Conservation (phyloP, 2,113 vertebrate genomes). For the Eudorcas thomsonii region DNA sequence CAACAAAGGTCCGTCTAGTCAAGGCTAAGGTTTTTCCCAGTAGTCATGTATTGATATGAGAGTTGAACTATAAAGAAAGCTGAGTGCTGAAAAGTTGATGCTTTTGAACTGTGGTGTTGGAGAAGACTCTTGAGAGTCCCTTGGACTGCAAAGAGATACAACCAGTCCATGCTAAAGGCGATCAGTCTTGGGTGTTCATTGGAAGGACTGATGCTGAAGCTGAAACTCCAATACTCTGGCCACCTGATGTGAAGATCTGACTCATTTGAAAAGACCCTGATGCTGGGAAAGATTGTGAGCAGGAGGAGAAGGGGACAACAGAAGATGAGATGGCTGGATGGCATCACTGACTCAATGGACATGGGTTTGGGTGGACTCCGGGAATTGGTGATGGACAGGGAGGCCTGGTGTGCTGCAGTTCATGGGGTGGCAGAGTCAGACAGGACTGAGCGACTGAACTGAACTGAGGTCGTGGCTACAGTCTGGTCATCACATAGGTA, state of each 20-base stretch:
- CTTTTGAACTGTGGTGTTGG: not conserved
- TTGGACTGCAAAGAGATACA: not conserved
- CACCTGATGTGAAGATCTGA: not conserved
- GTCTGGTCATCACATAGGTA: not conserved
- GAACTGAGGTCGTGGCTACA: not conserved
- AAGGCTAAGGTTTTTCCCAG: not conserved
- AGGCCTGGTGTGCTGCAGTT: rapidly evolving
- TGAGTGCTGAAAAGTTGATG: rapidly evolving
- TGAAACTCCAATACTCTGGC: not conserved
- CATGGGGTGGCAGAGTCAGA: not conserved
- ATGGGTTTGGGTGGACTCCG: rapidly evolving
- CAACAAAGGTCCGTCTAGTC: rapidly evolving
- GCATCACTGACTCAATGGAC: not conserved
- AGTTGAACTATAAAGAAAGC: not conserved
- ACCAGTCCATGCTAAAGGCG: too few species aligned
- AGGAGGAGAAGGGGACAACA: not conserved
- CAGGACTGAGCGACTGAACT: rapidly evolving
- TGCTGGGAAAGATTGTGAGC: not conserved
- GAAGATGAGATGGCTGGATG: not conserved
- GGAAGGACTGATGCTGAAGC: not conserved
- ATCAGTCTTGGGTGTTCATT: too few species aligned
- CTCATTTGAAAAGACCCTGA: not conserved
- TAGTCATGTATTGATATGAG: not conserved
- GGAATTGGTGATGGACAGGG: not conserved
- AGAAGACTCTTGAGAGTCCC: not conserved